phyloP scores from a whole-genome alignment of 2,113 vertebrate genomes.

The Felis catus region F.catus_Fca126_mat1.0 CM031423.1:31905501-31906000 shows the following conservation, averaged over 20 bases:
- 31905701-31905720: slow-evolving; percentile 61
- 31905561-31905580: slow-evolving; percentile 68
- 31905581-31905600: slow-evolving; percentile 62
- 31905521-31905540: slow-evolving; percentile 69
- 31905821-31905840: slow-evolving; percentile 82
- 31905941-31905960: slow-evolving; percentile 55
- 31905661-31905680: slow-evolving; percentile 76
- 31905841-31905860: slow-evolving; percentile 77
- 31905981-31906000: slow-evolving; percentile 63
- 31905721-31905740: slow-evolving; percentile 67
- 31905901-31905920: slow-evolving; percentile 66
- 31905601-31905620: slow-evolving; percentile 78
- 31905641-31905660: slow-evolving; percentile 75
- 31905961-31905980: slow-evolving; percentile 49
- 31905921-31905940: slow-evolving; percentile 53
- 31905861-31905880: slow-evolving; percentile 77
- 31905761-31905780: slow-evolving; percentile 70
- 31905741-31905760: slow-evolving; percentile 83
- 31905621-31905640: slow-evolving; percentile 75
- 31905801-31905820: slow-evolving; percentile 81
- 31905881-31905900: slow-evolving; percentile 68
- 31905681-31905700: slow-evolving; percentile 74
- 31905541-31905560: slow-evolving; percentile 70
- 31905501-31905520: slow-evolving; percentile 60
- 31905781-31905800: slow-evolving; percentile 79